Evolutionary conservation across 2,888 invertebrate genomes (phyloP), one percentile per base, ranked within the genome.

Genomic region (Pantelozetes paolii): DNA sequence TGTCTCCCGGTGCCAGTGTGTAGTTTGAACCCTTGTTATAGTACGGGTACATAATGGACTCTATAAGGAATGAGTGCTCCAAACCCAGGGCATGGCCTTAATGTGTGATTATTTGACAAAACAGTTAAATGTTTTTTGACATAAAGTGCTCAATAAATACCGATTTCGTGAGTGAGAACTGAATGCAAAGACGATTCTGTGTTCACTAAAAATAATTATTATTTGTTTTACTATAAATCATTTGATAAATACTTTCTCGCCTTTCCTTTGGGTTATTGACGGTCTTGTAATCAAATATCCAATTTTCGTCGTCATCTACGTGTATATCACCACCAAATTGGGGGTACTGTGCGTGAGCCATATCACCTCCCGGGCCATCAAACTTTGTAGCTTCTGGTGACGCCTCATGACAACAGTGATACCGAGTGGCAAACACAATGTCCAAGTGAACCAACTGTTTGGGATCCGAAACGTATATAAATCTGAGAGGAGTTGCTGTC

Each of bases 81-180:
- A 67, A 42, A 67, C 67, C 67, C 42, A 67, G 13, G 36, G 40
- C 40, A 40, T 67, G 67, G n/a, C 67, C 67, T 67, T 30, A 9
- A 30, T 18, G 5, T 11, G 18, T 18, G 36, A 36, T 8, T 32
- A 8, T n/a, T 20, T 26, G 20, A 18, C 36, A 6, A 64, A 64
- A 36, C n/a, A 26, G 11, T 62, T 62, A 18, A 32, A 15, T 2
- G 11, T 30, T 57, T 23, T 23, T 26, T 23, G 20, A 23, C 3
- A 8, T 23, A 23, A 57, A n/a, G n/a, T 57, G 5, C 32, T 23
- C 5, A 32, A 62, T 18, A 26, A 6, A 26, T 23, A 54, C 54
- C 54, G 5, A 54, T 54, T 54, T 54, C 54, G 26, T 54, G 54
- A 54, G 11, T 26, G 3, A 23, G 1, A 5, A 9, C 9, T 6